Percentiles rank a stretch among this genome's conserved stretches.
Evolutionary conservation across 2,113 vertebrate species (phyloP).

Genomic region (Bujurquina vittata): DNA sequence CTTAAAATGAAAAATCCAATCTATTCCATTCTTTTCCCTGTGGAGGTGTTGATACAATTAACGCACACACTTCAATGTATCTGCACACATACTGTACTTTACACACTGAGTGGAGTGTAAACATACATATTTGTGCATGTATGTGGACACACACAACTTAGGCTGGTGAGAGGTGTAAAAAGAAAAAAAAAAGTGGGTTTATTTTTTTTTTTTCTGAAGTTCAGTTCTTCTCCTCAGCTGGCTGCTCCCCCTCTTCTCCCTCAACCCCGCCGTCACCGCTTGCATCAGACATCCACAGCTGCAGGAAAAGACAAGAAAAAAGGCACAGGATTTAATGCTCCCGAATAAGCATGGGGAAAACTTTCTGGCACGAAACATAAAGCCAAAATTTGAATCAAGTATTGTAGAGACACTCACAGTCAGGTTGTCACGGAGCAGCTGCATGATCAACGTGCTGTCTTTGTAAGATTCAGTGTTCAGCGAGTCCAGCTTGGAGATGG

Average conservation of each 20-base stretch:
- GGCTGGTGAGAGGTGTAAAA: slow-evolving; percentile 76
- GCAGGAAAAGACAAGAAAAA: background rate
- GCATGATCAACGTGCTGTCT: slow-evolving; percentile 99
- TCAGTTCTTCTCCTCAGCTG: slow-evolving; percentile 58
- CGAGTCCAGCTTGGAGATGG: slow-evolving; percentile 90
- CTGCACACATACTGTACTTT: slow-evolving; percentile 70
- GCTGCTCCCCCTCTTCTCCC: slow-evolving; percentile 57
- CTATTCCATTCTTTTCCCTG: slow-evolving; percentile 55
- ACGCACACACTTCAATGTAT: slow-evolving; percentile 46
- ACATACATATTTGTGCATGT: slow-evolving; percentile 69
- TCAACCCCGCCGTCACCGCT: slow-evolving; percentile 61
- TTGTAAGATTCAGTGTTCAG: slow-evolving; percentile 94
- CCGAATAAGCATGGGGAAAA: background rate
- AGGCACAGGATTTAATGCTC: slow-evolving; percentile 5
- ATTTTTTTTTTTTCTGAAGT: slow-evolving; percentile 14
- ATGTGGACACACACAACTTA: slow-evolving; percentile 70
- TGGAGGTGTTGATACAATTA: slow-evolving; percentile 63
- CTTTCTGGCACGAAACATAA: background rate
- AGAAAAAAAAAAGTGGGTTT: background rate
- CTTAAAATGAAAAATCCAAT: background rate
- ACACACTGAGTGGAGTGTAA: slow-evolving; percentile 69
- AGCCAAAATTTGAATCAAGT: background rate
- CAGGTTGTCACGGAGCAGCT: slow-evolving; percentile 98
- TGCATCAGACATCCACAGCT: slow-evolving; percentile 80
- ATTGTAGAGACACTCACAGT: slow-evolving; percentile 72